phyloP scores from a whole-genome alignment of 2,888 invertebrate species.

The Sipha maydis region DNA sequence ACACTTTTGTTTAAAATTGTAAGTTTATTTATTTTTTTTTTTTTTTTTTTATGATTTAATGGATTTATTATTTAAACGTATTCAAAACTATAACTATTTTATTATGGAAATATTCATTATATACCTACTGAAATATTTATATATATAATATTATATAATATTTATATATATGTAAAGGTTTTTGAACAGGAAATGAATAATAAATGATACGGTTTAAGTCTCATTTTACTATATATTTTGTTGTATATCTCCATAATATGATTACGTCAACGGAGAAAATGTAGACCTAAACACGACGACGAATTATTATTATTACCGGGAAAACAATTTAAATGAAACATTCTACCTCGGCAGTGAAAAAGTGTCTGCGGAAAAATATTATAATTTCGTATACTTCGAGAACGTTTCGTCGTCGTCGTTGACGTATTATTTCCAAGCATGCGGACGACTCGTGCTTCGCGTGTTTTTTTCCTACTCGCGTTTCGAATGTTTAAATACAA shows the following conservation, averaged over 20 bases:
- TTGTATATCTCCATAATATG: neutral
- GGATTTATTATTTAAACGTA: slow-evolving; percentile 6
- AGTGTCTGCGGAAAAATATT: neutral
- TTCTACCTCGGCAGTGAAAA: neutral
- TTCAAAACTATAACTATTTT: neutral
- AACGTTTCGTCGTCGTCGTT: neutral
- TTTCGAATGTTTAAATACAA: neutral
- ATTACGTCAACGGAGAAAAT: neutral
- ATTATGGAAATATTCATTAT: slow-evolving; percentile 26
- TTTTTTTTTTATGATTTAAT: slow-evolving; percentile 8
- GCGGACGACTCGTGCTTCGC: neutral
- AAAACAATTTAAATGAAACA: neutral
- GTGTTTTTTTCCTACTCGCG: neutral
- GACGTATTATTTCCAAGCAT: slow-evolving; percentile 1
- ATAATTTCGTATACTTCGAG: neutral
- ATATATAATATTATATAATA: no score
- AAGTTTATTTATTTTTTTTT: neutral
- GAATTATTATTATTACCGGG: neutral
- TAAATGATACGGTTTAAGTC: neutral
- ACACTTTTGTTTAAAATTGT: no score
- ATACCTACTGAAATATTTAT: neutral
- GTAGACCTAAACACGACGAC: neutral
- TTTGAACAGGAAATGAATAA: neutral
- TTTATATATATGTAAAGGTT: neutral
- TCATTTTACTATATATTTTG: neutral